Evolutionary conservation across 2,113 vertebrate species (phyloP), one percentile per base, ranked within the genome.

Genomic region (Thinocorus orbignyianus): DNA sequence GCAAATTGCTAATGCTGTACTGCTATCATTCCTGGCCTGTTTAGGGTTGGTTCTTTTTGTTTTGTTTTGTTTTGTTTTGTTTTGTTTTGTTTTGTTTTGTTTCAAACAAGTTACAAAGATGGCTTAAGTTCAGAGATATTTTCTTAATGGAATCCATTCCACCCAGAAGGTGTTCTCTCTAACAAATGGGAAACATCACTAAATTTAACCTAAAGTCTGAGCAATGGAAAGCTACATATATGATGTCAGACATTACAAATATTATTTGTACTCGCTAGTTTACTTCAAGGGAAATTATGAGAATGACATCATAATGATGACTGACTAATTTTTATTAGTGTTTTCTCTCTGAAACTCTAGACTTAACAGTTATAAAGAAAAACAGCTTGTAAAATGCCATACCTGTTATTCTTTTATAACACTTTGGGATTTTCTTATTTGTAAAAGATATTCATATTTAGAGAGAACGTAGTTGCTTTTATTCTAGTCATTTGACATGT

Each of bases 191-290:
- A 98, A 98, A 97, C 90, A 92, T 97, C 97, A 95, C 96, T 98
- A 97, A 97, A 96, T 97, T 95, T 97, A 97, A 98, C 91, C 87
- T 86, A 79, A 94, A 95, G 84, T 96, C 93, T 98, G 97, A 98
- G 98, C 95, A 98, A 97, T 98, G 98, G 98, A 98, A 98, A 98
- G 97, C 97, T 97, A 98, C 97, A 98, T 98, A 97, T 97, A 98
- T 98, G 98, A 98, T 98, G 98, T 98, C 97, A 97, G 93, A 94
- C 97, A 98, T 98, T 98, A 97, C 97, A 98, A 98, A 98, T 98
- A 98, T 98, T 98, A 98, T 98, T 98, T 98, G 98, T 98, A 98
- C 98, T 97, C 96, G 90, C 96, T 98, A 94, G 97, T 97, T 98
- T 98, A 98, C 97, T 98, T 98, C 97, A 97, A 97, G 97, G 97